phyloP scores from a whole-genome alignment of 2,113 vertebrate species.

The Rhea pennata region DNA sequence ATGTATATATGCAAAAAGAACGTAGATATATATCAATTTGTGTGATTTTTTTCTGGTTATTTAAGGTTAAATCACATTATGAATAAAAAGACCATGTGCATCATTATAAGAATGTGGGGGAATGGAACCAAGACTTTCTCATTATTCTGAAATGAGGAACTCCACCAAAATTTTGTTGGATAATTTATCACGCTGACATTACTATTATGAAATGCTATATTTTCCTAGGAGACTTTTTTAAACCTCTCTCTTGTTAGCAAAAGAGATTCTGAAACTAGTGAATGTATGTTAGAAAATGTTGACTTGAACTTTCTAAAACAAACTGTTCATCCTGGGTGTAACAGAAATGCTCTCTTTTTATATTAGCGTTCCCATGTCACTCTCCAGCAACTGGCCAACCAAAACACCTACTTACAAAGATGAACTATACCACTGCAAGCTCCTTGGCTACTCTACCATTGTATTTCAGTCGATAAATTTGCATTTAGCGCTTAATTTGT shows the following conservation, averaged over 20 bases:
- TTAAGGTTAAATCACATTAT: background rate
- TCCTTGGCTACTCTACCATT: constrained; percentile 72
- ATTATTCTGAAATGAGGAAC: constrained; percentile 28
- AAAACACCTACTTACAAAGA: constrained; percentile 79
- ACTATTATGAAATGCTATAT: constrained; percentile 38
- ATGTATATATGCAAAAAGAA: background rate
- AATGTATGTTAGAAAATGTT: constrained; percentile 77
- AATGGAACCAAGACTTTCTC: background rate
- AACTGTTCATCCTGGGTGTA: constrained; percentile 79
- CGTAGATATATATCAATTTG: background rate
- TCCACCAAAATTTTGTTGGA: constrained; percentile 17
- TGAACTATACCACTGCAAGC: constrained; percentile 63
- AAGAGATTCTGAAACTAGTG: constrained; percentile 63
- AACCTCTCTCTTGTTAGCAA: constrained; percentile 73
- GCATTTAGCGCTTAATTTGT: constrained; percentile 84
- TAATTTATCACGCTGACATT: constrained; percentile 58
- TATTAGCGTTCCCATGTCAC: constrained; percentile 79
- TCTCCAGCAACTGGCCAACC: constrained; percentile 73
- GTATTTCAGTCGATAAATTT: constrained; percentile 82
- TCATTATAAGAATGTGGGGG: background rate
- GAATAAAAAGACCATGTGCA: background rate
- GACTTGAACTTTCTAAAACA: constrained; percentile 79
- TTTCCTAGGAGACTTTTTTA: constrained; percentile 39
- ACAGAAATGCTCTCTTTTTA: constrained; percentile 74
- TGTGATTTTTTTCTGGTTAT: background rate